phyloP scores from a whole-genome alignment of 2,113 vertebrate species.

The Cebidichthys violaceus region DNA sequence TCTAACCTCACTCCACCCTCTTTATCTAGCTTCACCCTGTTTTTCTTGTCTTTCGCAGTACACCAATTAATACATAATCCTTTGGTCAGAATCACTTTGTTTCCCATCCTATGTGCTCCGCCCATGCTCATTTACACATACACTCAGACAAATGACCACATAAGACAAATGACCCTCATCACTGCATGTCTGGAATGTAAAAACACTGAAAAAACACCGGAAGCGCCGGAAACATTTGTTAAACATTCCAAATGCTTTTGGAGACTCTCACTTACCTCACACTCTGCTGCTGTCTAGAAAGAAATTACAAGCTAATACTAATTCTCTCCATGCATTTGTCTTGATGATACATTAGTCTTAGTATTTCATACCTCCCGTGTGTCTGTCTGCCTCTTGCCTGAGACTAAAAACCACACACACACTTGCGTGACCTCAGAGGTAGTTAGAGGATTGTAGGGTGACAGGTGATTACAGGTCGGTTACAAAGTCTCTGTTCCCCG shows the following conservation, averaged over 20 bases:
- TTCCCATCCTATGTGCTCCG: slow-evolving; percentile 45
- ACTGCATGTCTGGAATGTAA: slow-evolving; percentile 70
- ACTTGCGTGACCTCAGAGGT: slow-evolving; percentile 33
- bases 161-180: slow-evolving; percentile 76
- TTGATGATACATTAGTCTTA: slow-evolving; percentile 31
- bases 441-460: slow-evolving; percentile 39
- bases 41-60: slow-evolving; percentile 54
- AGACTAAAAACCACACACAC: slow-evolving; percentile 41
- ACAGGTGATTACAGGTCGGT: slow-evolving; percentile 53
- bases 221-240: slow-evolving; percentile 54
- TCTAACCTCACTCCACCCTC: slow-evolving; percentile 63
- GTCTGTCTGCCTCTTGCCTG: slow-evolving; percentile 42
- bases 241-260: slow-evolving; percentile 51
- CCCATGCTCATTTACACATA: slow-evolving; percentile 33
- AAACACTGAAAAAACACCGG: slow-evolving; percentile 56
- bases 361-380: slow-evolving; percentile 28
- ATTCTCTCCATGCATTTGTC: slow-evolving; percentile 34
- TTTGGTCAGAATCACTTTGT: slow-evolving; percentile 39
- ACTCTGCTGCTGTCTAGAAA: slow-evolving; percentile 28
- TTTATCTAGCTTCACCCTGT: slow-evolving; percentile 67
- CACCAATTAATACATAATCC: slow-evolving; percentile 60
- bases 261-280: slow-evolving; percentile 34
- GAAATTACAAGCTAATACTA: slow-evolving; percentile 23
- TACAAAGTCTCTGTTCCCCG: slow-evolving; percentile 38
- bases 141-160: slow-evolving; percentile 56